Evolutionary conservation across 2,888 invertebrate genomes (phyloP), one percentile per base, ranked within the genome.

Genomic region (Ischnus inquisitorius): DNA sequence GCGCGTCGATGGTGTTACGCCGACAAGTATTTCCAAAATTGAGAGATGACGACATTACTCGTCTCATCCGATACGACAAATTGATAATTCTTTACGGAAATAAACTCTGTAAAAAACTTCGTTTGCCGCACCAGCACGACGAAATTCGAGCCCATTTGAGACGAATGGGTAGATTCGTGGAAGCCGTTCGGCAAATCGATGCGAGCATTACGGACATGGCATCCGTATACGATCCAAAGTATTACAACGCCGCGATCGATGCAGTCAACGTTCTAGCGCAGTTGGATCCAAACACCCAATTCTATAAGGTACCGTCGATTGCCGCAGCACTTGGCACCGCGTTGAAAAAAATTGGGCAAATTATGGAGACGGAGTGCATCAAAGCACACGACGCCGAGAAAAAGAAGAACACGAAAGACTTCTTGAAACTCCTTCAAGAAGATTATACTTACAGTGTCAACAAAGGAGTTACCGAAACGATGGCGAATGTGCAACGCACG

Each of bases 11-110:
- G 12, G 34, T 74, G 1, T 28, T 87, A 10, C 74, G 83, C 14
- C 78, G 68, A 48, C 10, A 39, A n/a, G 81, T 88, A 1, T 86
- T 88, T 28, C 87, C 86, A 1, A 65, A 83, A 4, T 34, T 88
- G 43, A 74, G 78, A 65, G 85, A 86, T 3, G 87, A 86, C 65
- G 25, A 78, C 0, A 62, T 86, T 2, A 71, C 51, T 8, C 71
- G 67, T 12, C 41, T 62, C 8, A 82, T 86, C 5, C 72, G 76
- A 62, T 87, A 85, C 74, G 86, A 88, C 60, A 71, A 82, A 65
- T 65, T 87, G 12, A 10, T 85, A 4, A 86, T 86, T 28, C 25
- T 79, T 2, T 85, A 46, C 43, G 84, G 71, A 12, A 88, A 87
- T 46, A 84, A 83, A 22, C 41, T 86, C 14, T 79, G 82, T 25